Evolutionary conservation across 2,113 vertebrate genomes (phyloP), one percentile per base, ranked within the genome.

Genomic region (Ceyx cyanopectus): DNA sequence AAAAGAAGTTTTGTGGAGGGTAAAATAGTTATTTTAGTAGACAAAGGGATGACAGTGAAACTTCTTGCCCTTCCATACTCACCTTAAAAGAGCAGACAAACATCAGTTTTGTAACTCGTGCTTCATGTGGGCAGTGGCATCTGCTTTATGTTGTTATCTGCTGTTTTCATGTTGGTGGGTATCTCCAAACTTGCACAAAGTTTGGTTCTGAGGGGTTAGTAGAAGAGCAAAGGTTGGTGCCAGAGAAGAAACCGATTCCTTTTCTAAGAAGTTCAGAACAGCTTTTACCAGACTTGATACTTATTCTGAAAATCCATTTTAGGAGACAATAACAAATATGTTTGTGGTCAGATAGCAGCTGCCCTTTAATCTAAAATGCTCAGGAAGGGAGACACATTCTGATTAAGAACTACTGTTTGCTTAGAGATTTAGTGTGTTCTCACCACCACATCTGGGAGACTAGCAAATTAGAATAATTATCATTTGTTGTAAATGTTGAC

Each of bases 301-400:
- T 37, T 18, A 43, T 62, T 85, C 66, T 67, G 67, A 74, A 93
- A 89, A 89, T 66, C 17, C 6, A 2, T 66, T n/a, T 74, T 18
- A 51, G 67, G 29, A 68, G 37, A 34, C 32, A 0, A 0, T 45
- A 63, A 23, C 51, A 58, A 4, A 13, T 34, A 45, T 3, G 8
- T 60, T 85, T 86, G 24, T 90, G 30, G 32, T 75, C 57, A 76
- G 48, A 60, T 79, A 62, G 23, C 60, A 70, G 24, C 21, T 80
- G 50, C 40, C 32, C 12, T 66, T 85, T 72, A 78, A 57, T 21
- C 18, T 62, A 51, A 85, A 91, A 73, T 68, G 3, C n/a, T 63
- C 26, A 22, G 23, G 3, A 4, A 81, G 11, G 10, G 74, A 40
- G 18, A n/a, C 24, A 26, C 7, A 3, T 86, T 88, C 62, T 74